Percentiles rank a stretch among this genome's conserved stretches.
These are phyloP conservation scores for Sciaenops ocellatus DNA, from an alignment of 2,797 vertebrate species.

Conservation along the genomic window DNA sequence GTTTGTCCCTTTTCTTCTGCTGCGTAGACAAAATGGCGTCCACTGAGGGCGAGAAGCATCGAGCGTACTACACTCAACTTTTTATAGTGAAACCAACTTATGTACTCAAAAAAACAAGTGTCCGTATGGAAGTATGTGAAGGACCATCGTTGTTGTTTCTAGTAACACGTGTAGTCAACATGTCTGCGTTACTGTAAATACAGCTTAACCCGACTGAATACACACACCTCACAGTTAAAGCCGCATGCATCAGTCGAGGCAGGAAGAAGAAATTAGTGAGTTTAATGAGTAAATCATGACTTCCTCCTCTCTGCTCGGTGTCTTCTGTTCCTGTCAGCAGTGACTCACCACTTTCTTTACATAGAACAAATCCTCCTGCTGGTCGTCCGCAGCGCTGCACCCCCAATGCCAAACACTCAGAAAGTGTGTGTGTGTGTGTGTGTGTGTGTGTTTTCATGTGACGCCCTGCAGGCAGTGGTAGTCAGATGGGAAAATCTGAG, in stretches of 20 bases:
- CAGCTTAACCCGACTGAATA: too few relatives aligned
- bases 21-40: too few relatives aligned
- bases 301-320: constrained; percentile 7
- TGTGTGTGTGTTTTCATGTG: constrained; percentile 16
- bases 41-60: too few relatives aligned
- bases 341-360: constrained; percentile 77
- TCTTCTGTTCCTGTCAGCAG: constrained; percentile 55
- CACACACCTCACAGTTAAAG: too few relatives aligned
- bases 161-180: too few relatives aligned
- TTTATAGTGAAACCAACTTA: too few relatives aligned
- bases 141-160: too few relatives aligned
- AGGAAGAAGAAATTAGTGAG: constrained; percentile 10
- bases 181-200: too few relatives aligned
- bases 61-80: too few relatives aligned
- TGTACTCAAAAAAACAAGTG: too few relatives aligned
- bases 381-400: constrained; percentile 51
- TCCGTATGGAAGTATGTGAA: too few relatives aligned
- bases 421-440: constrained; percentile 3
- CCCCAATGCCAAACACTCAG: neutral
- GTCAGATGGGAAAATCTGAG: constrained; percentile 64
- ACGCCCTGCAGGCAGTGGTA: constrained; percentile 31
- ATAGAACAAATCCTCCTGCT: constrained; percentile 62
- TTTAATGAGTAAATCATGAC: constrained; percentile 23
- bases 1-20: too few relatives aligned
- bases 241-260: neutral